Percentiles rank a stretch among this genome's conserved stretches.
These are phyloP conservation scores for Calameuta pallipes DNA, from an alignment of 2,888 invertebrate species.

Conservation along the genomic window DNA sequence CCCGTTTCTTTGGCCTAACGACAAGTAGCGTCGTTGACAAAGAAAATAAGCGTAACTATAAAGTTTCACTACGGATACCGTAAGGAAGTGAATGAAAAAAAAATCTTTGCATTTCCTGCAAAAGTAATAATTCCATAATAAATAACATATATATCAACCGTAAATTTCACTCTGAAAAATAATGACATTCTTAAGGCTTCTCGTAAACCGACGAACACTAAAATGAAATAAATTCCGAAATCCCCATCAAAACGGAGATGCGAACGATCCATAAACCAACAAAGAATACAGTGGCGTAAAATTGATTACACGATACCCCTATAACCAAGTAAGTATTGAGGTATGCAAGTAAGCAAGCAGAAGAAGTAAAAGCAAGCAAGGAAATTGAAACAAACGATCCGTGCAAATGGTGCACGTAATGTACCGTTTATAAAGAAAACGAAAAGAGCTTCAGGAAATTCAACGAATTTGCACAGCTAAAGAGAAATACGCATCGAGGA, in stretches of 20 bases:
- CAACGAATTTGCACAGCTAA: not conserved
- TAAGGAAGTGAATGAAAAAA: not conserved
- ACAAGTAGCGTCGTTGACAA: not conserved
- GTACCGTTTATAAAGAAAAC: not conserved
- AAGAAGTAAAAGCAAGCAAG: not conserved
- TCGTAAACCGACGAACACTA: constrained; percentile 23
- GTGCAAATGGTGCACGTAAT: not conserved
- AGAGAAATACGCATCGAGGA: not conserved
- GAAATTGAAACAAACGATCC: not conserved
- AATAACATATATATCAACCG: not conserved
- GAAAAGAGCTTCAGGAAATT: not conserved
- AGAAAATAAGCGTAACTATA: not conserved
- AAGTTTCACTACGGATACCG: not conserved
- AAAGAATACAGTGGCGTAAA: not conserved
- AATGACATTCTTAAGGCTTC: constrained; percentile 15
- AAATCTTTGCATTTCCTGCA: no score
- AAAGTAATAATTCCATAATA: not conserved
- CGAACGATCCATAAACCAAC: not conserved
- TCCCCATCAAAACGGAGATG: not conserved
- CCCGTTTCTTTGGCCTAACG: not conserved
- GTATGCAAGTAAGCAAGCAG: constrained; percentile 10
- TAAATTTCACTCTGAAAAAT: not conserved
- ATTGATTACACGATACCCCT: constrained; percentile 9
- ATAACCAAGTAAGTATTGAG: not conserved
- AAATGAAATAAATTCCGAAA: not conserved